Evolutionary conservation across 2,113 vertebrate species (phyloP).

Genomic region (Taurulus bubalis): DNA sequence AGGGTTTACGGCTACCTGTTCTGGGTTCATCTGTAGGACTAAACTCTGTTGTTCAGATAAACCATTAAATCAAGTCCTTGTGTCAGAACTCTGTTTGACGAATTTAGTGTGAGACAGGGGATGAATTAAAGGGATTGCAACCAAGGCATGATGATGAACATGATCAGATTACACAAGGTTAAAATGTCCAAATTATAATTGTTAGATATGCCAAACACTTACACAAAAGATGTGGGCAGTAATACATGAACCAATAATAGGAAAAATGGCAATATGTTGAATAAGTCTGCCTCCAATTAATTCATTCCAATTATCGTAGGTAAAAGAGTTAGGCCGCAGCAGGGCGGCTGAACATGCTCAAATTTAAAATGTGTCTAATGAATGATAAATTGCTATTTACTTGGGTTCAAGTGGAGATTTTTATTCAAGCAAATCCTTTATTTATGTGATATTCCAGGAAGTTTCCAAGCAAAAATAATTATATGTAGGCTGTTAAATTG

Average conservation of each 20-base stretch:
- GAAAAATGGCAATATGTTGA: neutral
- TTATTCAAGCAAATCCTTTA: neutral
- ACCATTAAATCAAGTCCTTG: neutral
- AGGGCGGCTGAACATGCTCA: neutral
- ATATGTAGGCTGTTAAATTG: neutral
- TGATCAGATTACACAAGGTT: neutral
- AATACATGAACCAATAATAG: neutral
- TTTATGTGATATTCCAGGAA: slow-evolving; percentile 8
- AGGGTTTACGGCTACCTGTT: too few relatives aligned
- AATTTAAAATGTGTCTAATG: neutral
- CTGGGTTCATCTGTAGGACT: neutral
- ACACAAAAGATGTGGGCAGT: neutral
- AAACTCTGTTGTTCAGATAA: slow-evolving; percentile 5
- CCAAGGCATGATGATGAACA: neutral
- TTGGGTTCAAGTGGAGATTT: neutral
- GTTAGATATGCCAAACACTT: neutral
- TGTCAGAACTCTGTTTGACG: neutral
- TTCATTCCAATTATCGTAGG: neutral
- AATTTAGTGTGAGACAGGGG: neutral
- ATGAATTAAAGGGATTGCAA: neutral
- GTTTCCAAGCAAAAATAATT: neutral
- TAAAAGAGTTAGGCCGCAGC: neutral
- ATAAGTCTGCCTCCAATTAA: neutral
- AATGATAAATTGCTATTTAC: neutral
- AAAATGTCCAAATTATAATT: neutral